phyloP scores from a whole-genome alignment of 2,797 vertebrate genomes.

The Leptatherina wallacei region DNA sequence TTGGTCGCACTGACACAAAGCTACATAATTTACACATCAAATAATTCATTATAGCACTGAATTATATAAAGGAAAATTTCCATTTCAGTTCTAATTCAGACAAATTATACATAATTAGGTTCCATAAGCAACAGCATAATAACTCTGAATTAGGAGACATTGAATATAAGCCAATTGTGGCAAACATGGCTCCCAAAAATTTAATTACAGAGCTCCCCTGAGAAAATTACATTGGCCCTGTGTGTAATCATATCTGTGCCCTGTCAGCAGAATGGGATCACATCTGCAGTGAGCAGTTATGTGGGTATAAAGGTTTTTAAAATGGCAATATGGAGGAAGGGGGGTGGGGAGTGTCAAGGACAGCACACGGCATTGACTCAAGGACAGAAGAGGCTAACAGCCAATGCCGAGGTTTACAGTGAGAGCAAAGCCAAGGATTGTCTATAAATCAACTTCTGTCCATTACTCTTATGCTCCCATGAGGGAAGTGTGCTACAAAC shows the following conservation, averaged over 20 bases:
- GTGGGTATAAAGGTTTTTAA: slow-evolving; percentile 38
- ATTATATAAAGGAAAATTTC: neutral
- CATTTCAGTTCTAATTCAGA: slow-evolving; percentile 13
- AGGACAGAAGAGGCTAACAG: slow-evolving; percentile 70
- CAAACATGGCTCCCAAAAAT: slow-evolving; percentile 45
- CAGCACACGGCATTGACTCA: slow-evolving; percentile 67
- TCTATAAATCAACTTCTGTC: slow-evolving; percentile 66
- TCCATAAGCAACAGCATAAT: slow-evolving; percentile 56
- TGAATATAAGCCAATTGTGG: slow-evolving; percentile 56
- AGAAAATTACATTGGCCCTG: slow-evolving; percentile 53
- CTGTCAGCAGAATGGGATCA: slow-evolving; percentile 69
- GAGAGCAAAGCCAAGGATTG: slow-evolving; percentile 61
- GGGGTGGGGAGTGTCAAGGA: slow-evolving; percentile 71
- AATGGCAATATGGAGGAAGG: slow-evolving; percentile 29
- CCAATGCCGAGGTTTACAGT: slow-evolving; percentile 51
- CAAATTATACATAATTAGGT: slow-evolving; percentile 34
- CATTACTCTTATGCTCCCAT: slow-evolving; percentile 38
- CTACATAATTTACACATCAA: slow-evolving; percentile 1
- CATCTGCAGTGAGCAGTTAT: slow-evolving; percentile 39
- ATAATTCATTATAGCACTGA: slow-evolving; percentile 2
- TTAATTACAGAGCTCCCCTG: slow-evolving; percentile 58
- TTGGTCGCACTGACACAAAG: neutral
- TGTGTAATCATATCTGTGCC: slow-evolving; percentile 62
- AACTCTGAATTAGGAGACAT: slow-evolving; percentile 50
- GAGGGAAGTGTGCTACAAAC: slow-evolving; percentile 50